phyloP scores from a whole-genome alignment of 2,113 vertebrate species.

The Cheirogaleus medius region DNA sequence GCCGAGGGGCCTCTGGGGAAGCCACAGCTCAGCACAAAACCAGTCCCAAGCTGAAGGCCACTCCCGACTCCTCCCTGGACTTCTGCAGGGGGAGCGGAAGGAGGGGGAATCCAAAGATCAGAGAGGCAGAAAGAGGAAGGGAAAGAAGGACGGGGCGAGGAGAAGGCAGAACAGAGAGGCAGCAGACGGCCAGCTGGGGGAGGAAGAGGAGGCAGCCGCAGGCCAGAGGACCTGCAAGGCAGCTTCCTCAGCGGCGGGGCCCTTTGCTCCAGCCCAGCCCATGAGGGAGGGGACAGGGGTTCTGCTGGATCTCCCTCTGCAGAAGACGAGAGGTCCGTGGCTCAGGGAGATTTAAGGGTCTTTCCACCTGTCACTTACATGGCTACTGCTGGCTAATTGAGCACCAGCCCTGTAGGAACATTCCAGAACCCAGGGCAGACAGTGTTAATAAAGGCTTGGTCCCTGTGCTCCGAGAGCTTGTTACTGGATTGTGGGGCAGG shows the following conservation, averaged over 20 bases:
- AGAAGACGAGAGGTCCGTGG: fast-evolving
- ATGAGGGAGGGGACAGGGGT: background rate
- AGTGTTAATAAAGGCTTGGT: background rate
- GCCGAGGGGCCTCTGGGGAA: background rate
- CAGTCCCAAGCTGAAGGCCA: background rate
- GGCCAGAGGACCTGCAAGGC: background rate
- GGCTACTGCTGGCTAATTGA: background rate
- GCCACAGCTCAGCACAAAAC: background rate
- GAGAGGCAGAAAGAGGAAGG: conserved; percentile 67
- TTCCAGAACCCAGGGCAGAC: background rate
- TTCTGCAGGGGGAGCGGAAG: background rate
- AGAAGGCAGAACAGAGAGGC: conserved; percentile 59
- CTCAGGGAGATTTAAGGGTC: background rate
- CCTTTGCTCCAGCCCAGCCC: background rate
- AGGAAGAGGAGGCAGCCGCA: background rate
- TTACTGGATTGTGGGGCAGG: background rate
- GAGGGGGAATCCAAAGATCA: background rate
- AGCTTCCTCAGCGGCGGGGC: background rate
- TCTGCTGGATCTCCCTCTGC: background rate
- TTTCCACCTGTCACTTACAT: background rate
- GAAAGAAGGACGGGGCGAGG: background rate
- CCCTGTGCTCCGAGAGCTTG: background rate
- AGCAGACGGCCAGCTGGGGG: background rate
- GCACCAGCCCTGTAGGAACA: background rate
- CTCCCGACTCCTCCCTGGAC: background rate